A percentile compares a stretch with the other conserved stretches of the same genome.
Evolutionary conservation across 2,113 vertebrate genomes (phyloP).

Genomic region (Microcebus tavaratra): DNA sequence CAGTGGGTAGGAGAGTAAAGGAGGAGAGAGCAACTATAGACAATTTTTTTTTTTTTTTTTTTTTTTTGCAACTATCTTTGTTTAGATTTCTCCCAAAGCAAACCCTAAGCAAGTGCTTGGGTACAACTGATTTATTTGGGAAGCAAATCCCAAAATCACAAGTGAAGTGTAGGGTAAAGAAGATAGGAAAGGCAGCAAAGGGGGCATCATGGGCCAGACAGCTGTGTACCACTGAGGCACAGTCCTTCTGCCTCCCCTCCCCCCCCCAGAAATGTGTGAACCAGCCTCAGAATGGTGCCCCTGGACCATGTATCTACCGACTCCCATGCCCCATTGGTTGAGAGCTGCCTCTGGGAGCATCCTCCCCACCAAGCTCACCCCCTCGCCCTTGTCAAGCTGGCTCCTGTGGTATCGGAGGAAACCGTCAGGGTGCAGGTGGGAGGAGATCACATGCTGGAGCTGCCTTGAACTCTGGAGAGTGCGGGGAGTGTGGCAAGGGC

Average conservation of each 20-base stretch:
- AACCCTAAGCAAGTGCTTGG: neutral
- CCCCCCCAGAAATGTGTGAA: neutral
- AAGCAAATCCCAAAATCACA: neutral
- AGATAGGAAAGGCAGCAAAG: neutral
- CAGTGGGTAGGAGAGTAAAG: neutral
- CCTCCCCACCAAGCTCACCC: neutral
- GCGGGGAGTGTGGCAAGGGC: accelerated
- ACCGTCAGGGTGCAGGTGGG: neutral
- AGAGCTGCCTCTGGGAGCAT: accelerated
- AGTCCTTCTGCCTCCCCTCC: neutral
- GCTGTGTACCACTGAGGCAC: neutral
- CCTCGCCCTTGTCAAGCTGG: neutral
- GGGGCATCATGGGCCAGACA: accelerated
- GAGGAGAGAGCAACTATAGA: neutral
- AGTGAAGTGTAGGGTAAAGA: neutral
- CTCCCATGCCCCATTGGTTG: neutral
- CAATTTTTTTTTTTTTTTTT: neutral
- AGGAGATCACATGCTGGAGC: too few species aligned
- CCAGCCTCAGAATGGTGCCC: neutral
- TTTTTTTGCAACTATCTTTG: neutral
- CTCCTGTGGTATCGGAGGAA: neutral
- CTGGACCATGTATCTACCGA: neutral
- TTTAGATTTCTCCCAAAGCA: neutral
- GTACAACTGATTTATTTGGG: neutral
- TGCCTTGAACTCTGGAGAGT: neutral